Base-by-base conservation (phyloP, 2,113 vertebrate species). In the Pygoscelis antarcticus region DNA sequence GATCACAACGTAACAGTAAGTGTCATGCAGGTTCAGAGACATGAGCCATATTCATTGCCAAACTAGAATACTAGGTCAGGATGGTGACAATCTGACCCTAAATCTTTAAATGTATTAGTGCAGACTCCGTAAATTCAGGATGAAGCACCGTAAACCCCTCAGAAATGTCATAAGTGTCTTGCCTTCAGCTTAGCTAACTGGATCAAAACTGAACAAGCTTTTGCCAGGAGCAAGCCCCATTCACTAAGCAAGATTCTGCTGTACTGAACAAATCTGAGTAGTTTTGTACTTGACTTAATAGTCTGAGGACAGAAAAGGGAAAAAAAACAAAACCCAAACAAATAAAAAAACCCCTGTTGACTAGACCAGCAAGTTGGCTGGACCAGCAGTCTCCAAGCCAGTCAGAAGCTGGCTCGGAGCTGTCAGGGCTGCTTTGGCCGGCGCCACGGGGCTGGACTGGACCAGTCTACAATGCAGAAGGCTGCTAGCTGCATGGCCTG, bases 271-370 rank as follows among this genome's bases (percentile, higher is more conserved):
- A 68, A 77, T 49, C 11, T 1, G 0, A 60, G 20, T 21, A 18
- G 52, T 38, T 81, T 54, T 57, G 16, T 51, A 61, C 29, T 65
- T 69, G 49, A 16, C 23, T 47, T 82, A 54, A 11, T 5, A 46
- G 44, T 38, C 30, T 71, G 30, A 79, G 9, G 16, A 72, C 16
- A 81, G 60, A 76, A 68, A 44, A 25, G 4, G 26, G 13, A 1
- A 27, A 38, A 44, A 25, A 36, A 3, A 2, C 32, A 32, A 49
- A 57, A 16, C 12, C 8, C 8, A 44, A 44, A 34, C 15, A 54
- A 54, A 58, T 14, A n/a, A 16, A n/a, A 13, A 13, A 51, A 2
- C 0, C 3, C 8, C 16, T 34, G 7, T 19, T 47, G 46, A 17
- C 57, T 52, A 30, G 18, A 52, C 4, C 46, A 83, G 25, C 12